A percentile compares a stretch with the other conserved stretches of the same genome.
Evolutionary conservation across 2,113 vertebrate species (phyloP).

Genomic region (Leptodactylus fuscus): DNA sequence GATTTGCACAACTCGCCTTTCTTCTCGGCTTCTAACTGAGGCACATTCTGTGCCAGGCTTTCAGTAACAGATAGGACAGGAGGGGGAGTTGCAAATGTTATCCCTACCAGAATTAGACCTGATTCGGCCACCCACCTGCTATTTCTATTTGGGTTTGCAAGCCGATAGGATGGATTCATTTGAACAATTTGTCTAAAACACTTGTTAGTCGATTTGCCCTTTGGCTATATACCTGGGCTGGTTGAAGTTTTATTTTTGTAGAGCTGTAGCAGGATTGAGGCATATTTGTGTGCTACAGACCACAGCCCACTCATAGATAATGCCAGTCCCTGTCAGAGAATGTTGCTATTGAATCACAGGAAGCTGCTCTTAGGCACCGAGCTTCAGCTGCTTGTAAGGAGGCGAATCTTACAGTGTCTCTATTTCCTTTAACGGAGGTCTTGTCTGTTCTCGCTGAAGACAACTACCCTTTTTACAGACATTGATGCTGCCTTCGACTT

Average conservation of each 20-base stretch:
- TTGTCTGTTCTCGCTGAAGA: neutral
- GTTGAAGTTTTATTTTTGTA: neutral
- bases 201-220: neutral
- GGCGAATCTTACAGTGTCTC: constrained; percentile 5
- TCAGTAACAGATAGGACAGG: constrained; percentile 28
- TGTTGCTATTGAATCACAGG: constrained; percentile 49
- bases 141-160: constrained; percentile 20
- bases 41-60: constrained; percentile 47
- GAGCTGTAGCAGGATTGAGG: neutral
- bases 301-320: constrained; percentile 40
- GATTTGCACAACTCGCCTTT: constrained; percentile 16
- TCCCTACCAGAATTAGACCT: constrained; percentile 23
- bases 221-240: neutral
- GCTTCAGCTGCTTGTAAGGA: constrained; percentile 36
- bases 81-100: constrained; percentile 27
- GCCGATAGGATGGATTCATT: neutral
- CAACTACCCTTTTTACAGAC: neutral
- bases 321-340: constrained; percentile 31
- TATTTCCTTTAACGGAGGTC: neutral
- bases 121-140: constrained; percentile 26
- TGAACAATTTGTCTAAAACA: neutral
- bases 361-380: constrained; percentile 20
- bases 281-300: constrained; percentile 30
- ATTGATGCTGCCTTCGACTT: neutral
- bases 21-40: constrained; percentile 6